A percentile compares a stretch with the other conserved stretches of the same genome.
phyloP scores from a whole-genome alignment of 2,113 vertebrate species.

The Alosa alosa region DNA sequence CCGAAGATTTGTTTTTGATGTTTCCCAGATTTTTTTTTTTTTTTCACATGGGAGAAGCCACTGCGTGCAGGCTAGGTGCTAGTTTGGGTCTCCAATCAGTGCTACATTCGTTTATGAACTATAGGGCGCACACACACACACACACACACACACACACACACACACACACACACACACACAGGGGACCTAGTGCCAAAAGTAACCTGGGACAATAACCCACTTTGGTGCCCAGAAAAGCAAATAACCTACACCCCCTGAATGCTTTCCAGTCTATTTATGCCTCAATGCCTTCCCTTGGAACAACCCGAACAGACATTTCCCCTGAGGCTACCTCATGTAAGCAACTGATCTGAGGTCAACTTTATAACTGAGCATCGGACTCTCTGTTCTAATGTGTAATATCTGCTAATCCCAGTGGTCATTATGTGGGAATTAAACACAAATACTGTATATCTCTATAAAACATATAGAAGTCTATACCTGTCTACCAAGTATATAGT shows the following conservation, averaged over 20 bases:
- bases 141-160: conserved; percentile 7
- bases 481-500: neutral
- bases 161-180: neutral
- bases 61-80: neutral
- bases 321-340: neutral
- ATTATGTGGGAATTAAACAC: neutral
- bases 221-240: neutral
- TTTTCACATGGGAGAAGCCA: neutral
- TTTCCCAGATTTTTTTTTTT: neutral
- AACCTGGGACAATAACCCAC: neutral
- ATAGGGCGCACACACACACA: neutral
- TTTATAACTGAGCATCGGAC: no score
- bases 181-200: neutral
- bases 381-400: no score
- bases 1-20: no score
- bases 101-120: neutral
- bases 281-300: neutral
- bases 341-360: neutral
- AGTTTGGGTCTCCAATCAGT: neutral
- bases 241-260: neutral
- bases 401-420: neutral
- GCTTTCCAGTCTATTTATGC: neutral
- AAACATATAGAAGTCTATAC: no score
- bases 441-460: no score
- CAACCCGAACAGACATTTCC: neutral